Percentiles rank a stretch among this genome's conserved stretches.
phyloP scores from a whole-genome alignment of 2,113 vertebrate genomes.

The Vimba vimba region DNA sequence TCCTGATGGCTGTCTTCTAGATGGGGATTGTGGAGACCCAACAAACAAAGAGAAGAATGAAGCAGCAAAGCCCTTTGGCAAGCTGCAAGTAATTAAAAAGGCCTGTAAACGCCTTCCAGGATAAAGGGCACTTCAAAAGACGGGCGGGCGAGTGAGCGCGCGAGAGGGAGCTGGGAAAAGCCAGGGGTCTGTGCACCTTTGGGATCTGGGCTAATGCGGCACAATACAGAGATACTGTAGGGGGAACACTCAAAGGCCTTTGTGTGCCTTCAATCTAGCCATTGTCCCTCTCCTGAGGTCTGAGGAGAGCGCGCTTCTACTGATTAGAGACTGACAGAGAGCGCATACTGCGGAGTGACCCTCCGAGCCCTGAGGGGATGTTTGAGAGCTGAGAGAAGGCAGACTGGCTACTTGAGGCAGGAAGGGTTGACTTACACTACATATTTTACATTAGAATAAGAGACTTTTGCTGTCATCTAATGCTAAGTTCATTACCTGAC shows the following conservation, averaged over 20 bases:
- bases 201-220: slow-evolving; percentile 41
- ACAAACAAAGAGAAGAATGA: slow-evolving; percentile 77
- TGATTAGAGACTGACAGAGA: slow-evolving; percentile 35
- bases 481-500: not conserved
- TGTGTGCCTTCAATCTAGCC: slow-evolving; percentile 44
- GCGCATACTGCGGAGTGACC: slow-evolving; percentile 19
- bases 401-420: slow-evolving; percentile 11
- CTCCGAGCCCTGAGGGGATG: slow-evolving; percentile 1
- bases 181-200: slow-evolving; percentile 55
- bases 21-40: slow-evolving; percentile 68
- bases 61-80: slow-evolving; percentile 75
- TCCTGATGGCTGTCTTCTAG: slow-evolving; percentile 55
- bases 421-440: slow-evolving; percentile 15
- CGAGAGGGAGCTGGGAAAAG: slow-evolving; percentile 41
- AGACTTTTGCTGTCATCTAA: not conserved
- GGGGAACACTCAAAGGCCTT: slow-evolving; percentile 38
- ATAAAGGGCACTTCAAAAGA: slow-evolving; percentile 84
- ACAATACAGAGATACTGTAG: slow-evolving; percentile 37
- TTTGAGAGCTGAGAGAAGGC: slow-evolving; percentile 11
- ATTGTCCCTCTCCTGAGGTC: slow-evolving; percentile 31
- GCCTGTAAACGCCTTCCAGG: slow-evolving; percentile 80
- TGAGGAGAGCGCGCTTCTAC: slow-evolving; percentile 19
- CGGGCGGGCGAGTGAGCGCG: slow-evolving; percentile 47
- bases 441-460: not conserved
- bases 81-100: slow-evolving; percentile 84